Conservation (phyloP, 2,113 vertebrate species). For the Ascaphus truei region DNA sequence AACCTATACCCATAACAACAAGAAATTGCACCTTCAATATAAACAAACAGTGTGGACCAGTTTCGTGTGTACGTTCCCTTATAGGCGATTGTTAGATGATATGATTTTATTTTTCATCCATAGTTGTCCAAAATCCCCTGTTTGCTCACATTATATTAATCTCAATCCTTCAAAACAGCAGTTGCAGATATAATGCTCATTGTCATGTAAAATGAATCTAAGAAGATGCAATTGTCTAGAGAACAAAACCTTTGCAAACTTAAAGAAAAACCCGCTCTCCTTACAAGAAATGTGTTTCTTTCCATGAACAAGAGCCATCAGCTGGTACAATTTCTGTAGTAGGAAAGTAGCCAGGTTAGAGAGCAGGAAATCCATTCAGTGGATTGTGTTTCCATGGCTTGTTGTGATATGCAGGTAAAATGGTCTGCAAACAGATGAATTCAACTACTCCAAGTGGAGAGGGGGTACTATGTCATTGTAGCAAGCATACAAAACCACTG, state of each 20-base stretch:
- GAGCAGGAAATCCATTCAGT: slow-evolving; percentile 14
- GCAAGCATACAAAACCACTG: slow-evolving; percentile 62
- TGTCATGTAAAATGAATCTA: slow-evolving; percentile 43
- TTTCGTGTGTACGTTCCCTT: too few species aligned
- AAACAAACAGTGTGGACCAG: too few species aligned
- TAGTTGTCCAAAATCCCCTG: slow-evolving; percentile 34
- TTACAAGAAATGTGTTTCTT: slow-evolving; percentile 47
- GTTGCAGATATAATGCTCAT: slow-evolving; percentile 41
- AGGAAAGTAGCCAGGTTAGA: slow-evolving; percentile 41
- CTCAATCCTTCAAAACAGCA: slow-evolving; percentile 49
- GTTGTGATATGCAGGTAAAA: slow-evolving; percentile 82
- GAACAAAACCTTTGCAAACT: slow-evolving; percentile 49
- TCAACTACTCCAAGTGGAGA: slow-evolving; percentile 65
- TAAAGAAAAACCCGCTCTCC: slow-evolving; percentile 9
- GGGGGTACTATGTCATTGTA: slow-evolving; percentile 71
- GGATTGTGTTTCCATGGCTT: slow-evolving; percentile 59
- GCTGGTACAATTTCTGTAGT: slow-evolving; percentile 44
- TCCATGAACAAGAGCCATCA: slow-evolving; percentile 30
- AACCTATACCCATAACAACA: too few species aligned
- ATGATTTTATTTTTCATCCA: too few species aligned
- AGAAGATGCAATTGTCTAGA: slow-evolving; percentile 48
- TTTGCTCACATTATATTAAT: slow-evolving; percentile 49
- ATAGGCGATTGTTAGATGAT: too few species aligned
- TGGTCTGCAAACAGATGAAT: slow-evolving; percentile 82
- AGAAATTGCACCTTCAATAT: too few species aligned